phyloP scores from a whole-genome alignment of 1,140 invertebrate genomes.

The Drepana arcuata region DNA sequence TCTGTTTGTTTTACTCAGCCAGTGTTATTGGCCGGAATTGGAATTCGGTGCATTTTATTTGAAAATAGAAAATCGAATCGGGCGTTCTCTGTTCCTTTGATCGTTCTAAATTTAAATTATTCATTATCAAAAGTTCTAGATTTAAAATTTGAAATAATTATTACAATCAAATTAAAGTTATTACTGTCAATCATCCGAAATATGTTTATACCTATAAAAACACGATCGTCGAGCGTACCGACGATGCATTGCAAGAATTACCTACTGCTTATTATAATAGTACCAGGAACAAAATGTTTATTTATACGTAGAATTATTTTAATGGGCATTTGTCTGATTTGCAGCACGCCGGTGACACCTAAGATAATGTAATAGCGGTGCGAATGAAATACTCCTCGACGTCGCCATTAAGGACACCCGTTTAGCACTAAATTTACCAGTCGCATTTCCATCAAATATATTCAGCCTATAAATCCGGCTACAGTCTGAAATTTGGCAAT shows the following conservation, averaged over 20 bases:
- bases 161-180: too few relatives aligned
- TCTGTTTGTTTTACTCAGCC: slow-evolving; percentile 21
- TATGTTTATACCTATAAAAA: too few relatives aligned
- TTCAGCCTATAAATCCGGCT: slow-evolving; percentile 27
- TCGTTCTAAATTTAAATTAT: background rate
- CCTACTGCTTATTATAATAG: slow-evolving; percentile 6
- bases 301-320: slow-evolving; percentile 13
- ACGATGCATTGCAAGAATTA: slow-evolving; percentile 1
- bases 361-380: slow-evolving; percentile 10
- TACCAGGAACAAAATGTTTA: slow-evolving; percentile 10
- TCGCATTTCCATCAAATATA: slow-evolving; percentile 29
- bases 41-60: background rate
- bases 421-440: slow-evolving; percentile 16
- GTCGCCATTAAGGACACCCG: slow-evolving; percentile 9
- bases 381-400: slow-evolving; percentile 8
- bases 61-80: slow-evolving; percentile 1
- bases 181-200: too few relatives aligned
- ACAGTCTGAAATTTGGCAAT: slow-evolving; percentile 39
- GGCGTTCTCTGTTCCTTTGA: background rate
- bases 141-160: too few relatives aligned
- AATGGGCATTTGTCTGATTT: slow-evolving; percentile 15
- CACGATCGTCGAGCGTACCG: too few relatives aligned
- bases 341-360: slow-evolving; percentile 10
- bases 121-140: too few relatives aligned
- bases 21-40: slow-evolving; percentile 2